Evolutionary conservation across 2,888 invertebrate genomes (phyloP).

Genomic region (Agonum fuliginosum): DNA sequence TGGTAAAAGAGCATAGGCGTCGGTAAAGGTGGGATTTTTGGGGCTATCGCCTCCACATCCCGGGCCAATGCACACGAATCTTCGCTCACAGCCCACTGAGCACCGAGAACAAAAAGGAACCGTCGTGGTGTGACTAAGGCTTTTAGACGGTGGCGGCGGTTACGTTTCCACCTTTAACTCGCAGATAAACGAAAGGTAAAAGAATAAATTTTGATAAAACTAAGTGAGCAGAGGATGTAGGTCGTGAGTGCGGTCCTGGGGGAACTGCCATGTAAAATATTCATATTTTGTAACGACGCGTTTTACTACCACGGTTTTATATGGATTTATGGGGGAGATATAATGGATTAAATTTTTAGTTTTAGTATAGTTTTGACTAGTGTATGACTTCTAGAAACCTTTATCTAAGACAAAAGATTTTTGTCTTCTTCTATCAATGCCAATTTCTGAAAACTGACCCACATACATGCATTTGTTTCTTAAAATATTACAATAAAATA

Average conservation of each 20-base stretch:
- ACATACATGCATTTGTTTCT: no score
- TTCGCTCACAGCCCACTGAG: constrained; percentile 37
- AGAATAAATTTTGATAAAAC: constrained; percentile 57
- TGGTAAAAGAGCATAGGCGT: neutral
- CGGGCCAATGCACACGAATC: constrained; percentile 28
- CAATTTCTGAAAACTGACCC: no score
- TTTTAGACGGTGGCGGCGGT: constrained; percentile 42
- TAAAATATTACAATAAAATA: neutral
- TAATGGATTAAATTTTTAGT: constrained; percentile 46
- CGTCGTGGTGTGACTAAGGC: constrained; percentile 36
- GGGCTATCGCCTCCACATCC: neutral
- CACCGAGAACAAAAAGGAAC: constrained; percentile 49
- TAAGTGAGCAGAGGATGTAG: constrained; percentile 54
- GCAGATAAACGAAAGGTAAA: constrained; percentile 52
- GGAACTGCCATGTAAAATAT: constrained; percentile 45
- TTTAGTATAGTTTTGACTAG: neutral
- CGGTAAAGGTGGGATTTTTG: neutral
- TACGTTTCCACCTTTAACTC: constrained; percentile 50
- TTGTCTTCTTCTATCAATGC: neutral
- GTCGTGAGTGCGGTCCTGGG: constrained; percentile 44
- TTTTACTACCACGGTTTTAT: constrained; percentile 5
- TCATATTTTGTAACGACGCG: constrained; percentile 55
- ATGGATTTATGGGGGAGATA: constrained; percentile 35
- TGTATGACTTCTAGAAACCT: no score
- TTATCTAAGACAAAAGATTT: no score